A percentile compares a stretch with the other conserved stretches of the same genome.
phyloP scores from a whole-genome alignment of 2,888 invertebrate genomes.

The Phengaris arion region DNA sequence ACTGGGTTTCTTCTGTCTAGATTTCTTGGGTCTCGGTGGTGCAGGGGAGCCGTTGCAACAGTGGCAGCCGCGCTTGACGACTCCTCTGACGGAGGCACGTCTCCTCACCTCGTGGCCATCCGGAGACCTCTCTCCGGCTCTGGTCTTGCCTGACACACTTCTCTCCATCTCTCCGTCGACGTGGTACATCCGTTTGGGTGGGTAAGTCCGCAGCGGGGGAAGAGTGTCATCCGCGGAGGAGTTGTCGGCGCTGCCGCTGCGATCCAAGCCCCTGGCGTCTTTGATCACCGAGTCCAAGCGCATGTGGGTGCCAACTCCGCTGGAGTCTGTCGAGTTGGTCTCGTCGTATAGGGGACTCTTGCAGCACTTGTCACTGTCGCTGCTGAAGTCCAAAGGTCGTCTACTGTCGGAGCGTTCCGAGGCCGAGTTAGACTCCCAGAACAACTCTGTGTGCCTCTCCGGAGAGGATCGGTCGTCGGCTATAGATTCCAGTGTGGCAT shows the following conservation, averaged over 20 bases:
- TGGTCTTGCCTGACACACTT: slow-evolving; percentile 66
- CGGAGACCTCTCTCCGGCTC: slow-evolving; percentile 54
- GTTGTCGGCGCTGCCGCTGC: slow-evolving; percentile 56
- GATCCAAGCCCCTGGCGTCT: slow-evolving; percentile 57
- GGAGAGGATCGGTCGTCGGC: slow-evolving; percentile 61
- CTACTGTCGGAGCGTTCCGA: slow-evolving; percentile 61
- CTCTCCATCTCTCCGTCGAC: slow-evolving; percentile 56
- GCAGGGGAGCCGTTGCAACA: slow-evolving; percentile 81
- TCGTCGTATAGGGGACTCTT: slow-evolving; percentile 70
- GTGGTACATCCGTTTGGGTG: slow-evolving; percentile 55
- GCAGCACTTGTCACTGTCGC: slow-evolving; percentile 74
- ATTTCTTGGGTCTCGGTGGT: slow-evolving; percentile 71
- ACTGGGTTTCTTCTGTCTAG: slow-evolving; percentile 57
- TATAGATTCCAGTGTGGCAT: slow-evolving; percentile 56
- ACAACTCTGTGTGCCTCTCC: slow-evolving; percentile 64
- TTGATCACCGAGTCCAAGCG: slow-evolving; percentile 74
- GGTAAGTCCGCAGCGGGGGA: slow-evolving; percentile 67
- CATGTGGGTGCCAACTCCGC: slow-evolving; percentile 60
- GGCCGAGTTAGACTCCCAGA: slow-evolving; percentile 71
- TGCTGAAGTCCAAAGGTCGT: slow-evolving; percentile 64
- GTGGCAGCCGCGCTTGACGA: slow-evolving; percentile 81
- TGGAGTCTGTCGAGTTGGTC: slow-evolving; percentile 67
- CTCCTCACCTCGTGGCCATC: slow-evolving; percentile 50
- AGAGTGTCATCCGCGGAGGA: slow-evolving; percentile 59
- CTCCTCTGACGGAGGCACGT: slow-evolving; percentile 73